These are phyloP conservation scores for Tragelaphus imberbis DNA, from an alignment of 2,113 vertebrate species.

Conservation along the genomic window DNA sequence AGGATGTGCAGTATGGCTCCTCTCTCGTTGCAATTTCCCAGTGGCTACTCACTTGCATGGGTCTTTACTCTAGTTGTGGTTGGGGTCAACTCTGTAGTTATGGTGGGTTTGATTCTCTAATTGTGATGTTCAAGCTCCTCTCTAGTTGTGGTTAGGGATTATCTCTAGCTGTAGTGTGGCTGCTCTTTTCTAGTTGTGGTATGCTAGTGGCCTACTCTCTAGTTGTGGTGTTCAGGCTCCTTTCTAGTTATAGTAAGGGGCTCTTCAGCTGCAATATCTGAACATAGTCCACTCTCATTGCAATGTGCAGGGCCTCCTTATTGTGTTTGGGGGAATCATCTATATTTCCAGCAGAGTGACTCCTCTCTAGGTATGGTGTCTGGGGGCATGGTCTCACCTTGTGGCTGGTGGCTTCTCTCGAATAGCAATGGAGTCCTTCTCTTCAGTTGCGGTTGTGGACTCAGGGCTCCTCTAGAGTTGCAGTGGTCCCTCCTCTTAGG, in stretches of 20 bases:
- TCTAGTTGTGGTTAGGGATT: not conserved
- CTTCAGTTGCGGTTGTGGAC: not conserved
- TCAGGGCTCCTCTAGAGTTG: not conserved
- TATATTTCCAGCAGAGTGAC: not conserved
- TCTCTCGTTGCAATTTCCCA: no score
- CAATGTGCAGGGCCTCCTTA: not conserved
- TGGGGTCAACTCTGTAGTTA: no score
- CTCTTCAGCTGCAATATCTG: not conserved
- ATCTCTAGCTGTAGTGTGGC: not conserved
- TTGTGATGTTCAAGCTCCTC: not conserved
- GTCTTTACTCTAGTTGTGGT: no score
- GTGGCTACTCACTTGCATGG: no score
- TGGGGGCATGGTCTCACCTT: not conserved
- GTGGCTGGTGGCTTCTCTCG: fast-evolving
- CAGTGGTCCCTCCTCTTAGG: not conserved
- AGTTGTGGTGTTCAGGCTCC: not conserved
- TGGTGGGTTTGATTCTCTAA: no score
- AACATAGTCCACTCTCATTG: not conserved
- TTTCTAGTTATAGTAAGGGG: not conserved
- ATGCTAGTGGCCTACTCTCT: not conserved
- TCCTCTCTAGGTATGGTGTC: not conserved
- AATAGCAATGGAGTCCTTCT: not conserved
- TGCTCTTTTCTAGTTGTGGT: not conserved
- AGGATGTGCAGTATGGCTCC: no score
- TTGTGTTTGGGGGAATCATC: not conserved